Evolutionary conservation across 2,113 vertebrate species (phyloP).

Genomic region (Chaetura pelagica): DNA sequence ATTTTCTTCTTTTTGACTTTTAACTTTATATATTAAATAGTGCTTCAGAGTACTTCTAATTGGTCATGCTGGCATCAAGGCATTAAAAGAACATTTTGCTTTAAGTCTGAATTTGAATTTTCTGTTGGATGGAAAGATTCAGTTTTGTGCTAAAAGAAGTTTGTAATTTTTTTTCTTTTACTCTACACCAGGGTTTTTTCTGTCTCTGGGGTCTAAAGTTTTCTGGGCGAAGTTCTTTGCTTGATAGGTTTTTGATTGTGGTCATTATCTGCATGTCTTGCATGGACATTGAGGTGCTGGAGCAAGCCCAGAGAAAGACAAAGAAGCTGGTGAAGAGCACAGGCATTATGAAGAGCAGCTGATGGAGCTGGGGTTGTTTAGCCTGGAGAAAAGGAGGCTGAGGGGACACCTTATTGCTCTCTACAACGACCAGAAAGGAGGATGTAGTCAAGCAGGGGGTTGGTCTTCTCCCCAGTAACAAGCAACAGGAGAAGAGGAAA

Average conservation of each 20-base stretch:
- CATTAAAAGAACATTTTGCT: not conserved
- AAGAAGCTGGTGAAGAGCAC: too few species aligned
- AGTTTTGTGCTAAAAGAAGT: not conserved
- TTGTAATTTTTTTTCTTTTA: not conserved
- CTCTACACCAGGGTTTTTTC: rapidly evolving
- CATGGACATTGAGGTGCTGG: too few species aligned
- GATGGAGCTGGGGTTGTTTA: too few species aligned
- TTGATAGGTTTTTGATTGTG: not conserved
- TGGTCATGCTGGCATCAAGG: not conserved
- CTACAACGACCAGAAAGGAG: too few species aligned
- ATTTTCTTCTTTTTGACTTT: not conserved
- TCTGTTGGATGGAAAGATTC: not conserved
- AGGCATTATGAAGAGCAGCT: too few species aligned
- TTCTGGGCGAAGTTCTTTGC: not conserved
- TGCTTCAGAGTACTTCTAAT: not conserved
- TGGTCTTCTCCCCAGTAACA: too few species aligned
- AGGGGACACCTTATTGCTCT: too few species aligned
- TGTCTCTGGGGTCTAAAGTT: not conserved
- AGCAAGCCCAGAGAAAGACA: too few species aligned
- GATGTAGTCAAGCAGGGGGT: too few species aligned
- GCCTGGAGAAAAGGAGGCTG: too few species aligned
- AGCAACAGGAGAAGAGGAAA: too few species aligned
- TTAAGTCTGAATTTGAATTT: not conserved
- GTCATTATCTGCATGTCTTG: not conserved
- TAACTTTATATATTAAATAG: not conserved